These are phyloP conservation scores for Xiphophorus couchianus DNA, from an alignment of 2,113 vertebrate genomes.

Conservation along the genomic window DNA sequence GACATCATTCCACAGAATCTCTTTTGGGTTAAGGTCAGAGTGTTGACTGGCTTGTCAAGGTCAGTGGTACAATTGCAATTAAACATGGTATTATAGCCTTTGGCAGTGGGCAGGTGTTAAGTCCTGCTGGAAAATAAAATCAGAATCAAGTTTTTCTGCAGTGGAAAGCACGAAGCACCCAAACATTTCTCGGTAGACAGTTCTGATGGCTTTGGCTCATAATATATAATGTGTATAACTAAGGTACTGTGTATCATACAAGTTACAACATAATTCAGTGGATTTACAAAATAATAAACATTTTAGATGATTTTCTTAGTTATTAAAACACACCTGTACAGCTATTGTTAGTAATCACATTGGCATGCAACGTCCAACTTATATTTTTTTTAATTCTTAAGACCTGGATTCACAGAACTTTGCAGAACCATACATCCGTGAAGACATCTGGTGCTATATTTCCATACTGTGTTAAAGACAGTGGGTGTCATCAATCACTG, in stretches of 20 bases:
- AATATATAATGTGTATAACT: neutral
- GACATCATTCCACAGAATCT: neutral
- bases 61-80: neutral
- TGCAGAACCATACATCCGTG: slow-evolving; percentile 54
- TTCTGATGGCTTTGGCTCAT: neutral
- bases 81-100: neutral
- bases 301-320: neutral
- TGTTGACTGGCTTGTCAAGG: neutral
- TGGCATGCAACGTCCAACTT: slow-evolving; percentile 28
- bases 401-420: slow-evolving; percentile 32
- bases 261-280: neutral
- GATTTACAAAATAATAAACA: neutral
- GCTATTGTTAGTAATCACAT: slow-evolving; percentile 35
- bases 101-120: neutral
- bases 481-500: slow-evolving; percentile 76
- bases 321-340: neutral
- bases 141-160: neutral
- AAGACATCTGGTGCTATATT: slow-evolving; percentile 65
- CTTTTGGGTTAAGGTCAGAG: neutral
- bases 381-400: slow-evolving; percentile 27
- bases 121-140: neutral
- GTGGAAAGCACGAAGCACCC: no score
- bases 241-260: neutral
- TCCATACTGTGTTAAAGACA: slow-evolving; percentile 71
- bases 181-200: no score